Evolutionary conservation across 92 coral and sea anemone genomes (phyloP).

Genomic region (Nematostella vectensis): DNA sequence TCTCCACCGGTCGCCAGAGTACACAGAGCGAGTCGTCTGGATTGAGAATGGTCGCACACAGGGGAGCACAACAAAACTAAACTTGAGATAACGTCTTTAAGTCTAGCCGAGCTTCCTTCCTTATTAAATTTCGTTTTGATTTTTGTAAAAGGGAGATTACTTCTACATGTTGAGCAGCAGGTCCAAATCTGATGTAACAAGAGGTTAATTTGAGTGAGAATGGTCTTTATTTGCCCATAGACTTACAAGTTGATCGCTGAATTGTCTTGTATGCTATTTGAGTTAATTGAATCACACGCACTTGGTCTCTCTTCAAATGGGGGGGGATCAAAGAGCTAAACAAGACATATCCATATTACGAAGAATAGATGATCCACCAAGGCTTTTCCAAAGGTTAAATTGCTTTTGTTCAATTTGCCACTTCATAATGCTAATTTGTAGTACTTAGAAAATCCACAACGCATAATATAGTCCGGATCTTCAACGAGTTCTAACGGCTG

Average conservation of each 20-base stretch:
- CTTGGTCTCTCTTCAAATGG: slow-evolving; percentile 41
- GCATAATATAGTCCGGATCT: background rate
- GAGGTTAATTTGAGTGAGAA: too few species aligned
- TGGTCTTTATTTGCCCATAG: slow-evolving; percentile 48
- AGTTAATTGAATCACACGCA: slow-evolving; percentile 65
- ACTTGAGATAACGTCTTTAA: too few species aligned
- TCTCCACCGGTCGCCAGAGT: too few species aligned
- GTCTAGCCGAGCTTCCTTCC: too few species aligned
- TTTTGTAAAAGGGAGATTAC: too few species aligned
- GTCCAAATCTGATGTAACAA: too few species aligned
- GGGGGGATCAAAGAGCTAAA: too few species aligned
- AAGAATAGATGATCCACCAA: slow-evolving; percentile 39
- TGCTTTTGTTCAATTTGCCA: slow-evolving; percentile 37
- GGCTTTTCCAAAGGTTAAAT: slow-evolving; percentile 59
- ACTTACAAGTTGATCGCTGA: slow-evolving; percentile 49
- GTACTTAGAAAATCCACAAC: slow-evolving; percentile 23
- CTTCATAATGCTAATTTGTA: slow-evolving; percentile 59
- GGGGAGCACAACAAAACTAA: too few species aligned
- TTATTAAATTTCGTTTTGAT: too few species aligned
- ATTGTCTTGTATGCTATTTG: slow-evolving; percentile 26
- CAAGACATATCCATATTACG: slow-evolving; percentile 36
- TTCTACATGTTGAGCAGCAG: too few species aligned
- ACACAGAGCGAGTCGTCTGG: too few species aligned
- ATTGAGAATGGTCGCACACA: too few species aligned
- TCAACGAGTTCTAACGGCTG: background rate